Evolutionary conservation across 2,888 invertebrate genomes (phyloP), one percentile per base, ranked within the genome.

Genomic region (Orchestes rusci): DNA sequence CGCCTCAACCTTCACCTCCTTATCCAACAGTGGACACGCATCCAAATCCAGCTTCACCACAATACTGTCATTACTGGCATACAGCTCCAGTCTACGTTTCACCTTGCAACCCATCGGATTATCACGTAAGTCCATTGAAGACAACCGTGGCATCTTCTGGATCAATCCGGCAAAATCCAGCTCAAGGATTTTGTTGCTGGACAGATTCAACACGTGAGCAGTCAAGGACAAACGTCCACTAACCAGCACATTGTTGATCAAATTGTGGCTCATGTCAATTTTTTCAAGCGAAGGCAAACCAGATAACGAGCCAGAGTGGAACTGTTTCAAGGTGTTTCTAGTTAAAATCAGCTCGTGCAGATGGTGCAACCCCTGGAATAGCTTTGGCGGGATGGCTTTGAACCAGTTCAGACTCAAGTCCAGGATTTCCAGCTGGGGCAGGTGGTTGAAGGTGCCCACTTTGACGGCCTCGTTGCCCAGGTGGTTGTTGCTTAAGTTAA

Each of bases 181-280:
- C 44, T 63, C 57, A 1, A 53, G 49, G 3, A 68, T 49, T 8
- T 58, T 56, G 45, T 68, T 68, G 37, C 53, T 44, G 0, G 66
- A 64, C 4, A 68, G 47, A 51, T 68, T 67, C 17, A 68, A 45
- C 16, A 61, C 56, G 44, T 66, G 62, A 8, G 68, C 45, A 44
- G 58, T 62, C 20, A 68, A 40, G 3, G 57, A 54, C 28, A 65
- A 56, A 7, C 63, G 58, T 13, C 67, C 67, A 7, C 59, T 63
- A 4, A 61, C 56, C 33, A 59, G 54, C 4, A 63, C 50, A 7
- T 44, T 46, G n/a, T 48, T 43, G 3, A 68, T 62, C 4, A 35
- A 31, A 36, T 67, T 67, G 37, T 58, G 54, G 1, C 67, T 65
- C 8, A 63, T 45, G 45, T 68, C 67, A 10, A 68, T 46, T n/a